Evolutionary conservation across 2,113 vertebrate species (phyloP).

Genomic region (Sapayoa aenigma): DNA sequence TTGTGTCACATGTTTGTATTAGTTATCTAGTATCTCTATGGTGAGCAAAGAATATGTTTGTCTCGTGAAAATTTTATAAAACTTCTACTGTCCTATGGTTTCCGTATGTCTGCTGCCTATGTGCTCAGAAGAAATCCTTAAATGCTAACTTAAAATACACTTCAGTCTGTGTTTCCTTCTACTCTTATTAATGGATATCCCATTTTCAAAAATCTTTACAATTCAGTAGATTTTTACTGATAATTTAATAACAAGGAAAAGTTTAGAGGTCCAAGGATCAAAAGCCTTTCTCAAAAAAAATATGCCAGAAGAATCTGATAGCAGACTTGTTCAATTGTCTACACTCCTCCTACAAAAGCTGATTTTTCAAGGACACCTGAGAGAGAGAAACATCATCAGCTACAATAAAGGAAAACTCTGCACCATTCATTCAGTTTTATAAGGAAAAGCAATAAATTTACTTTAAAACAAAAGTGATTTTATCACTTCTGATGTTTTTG

Average conservation of each 20-base stretch:
- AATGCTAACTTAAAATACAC: background rate
- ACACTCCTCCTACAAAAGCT: background rate
- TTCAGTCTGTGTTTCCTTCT: background rate
- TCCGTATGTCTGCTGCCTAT: background rate
- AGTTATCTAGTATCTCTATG: background rate
- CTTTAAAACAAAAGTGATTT: background rate
- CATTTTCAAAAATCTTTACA: background rate
- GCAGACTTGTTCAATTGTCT: background rate
- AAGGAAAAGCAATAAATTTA: background rate
- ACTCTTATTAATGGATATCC: background rate
- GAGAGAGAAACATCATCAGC: background rate
- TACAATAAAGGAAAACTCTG: background rate
- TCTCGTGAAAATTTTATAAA: background rate
- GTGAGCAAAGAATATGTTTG: background rate
- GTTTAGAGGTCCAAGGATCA: background rate
- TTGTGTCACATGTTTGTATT: fast-evolving
- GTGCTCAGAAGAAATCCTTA: background rate
- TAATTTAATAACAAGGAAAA: background rate
- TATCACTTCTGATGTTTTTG: background rate
- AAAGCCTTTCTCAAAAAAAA: background rate
- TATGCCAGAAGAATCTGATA: background rate
- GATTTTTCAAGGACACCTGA: background rate
- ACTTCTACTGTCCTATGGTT: background rate
- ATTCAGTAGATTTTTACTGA: background rate
- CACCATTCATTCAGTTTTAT: background rate